These are phyloP conservation scores for Morelia viridis DNA, from an alignment of 2,797 vertebrate genomes.

Conservation along the genomic window DNA sequence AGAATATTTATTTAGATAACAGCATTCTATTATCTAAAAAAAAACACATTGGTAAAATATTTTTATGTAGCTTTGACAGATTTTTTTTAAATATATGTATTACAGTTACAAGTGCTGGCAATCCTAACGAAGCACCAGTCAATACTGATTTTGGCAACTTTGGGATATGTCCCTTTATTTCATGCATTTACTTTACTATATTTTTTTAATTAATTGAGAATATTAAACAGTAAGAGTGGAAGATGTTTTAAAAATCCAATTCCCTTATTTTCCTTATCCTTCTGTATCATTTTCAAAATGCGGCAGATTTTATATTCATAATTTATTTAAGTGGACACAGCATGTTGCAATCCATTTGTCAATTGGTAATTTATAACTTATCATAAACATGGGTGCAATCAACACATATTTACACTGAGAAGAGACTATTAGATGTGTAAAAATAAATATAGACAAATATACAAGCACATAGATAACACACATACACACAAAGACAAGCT, in stretches of 20 bases:
- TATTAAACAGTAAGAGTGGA: not conserved
- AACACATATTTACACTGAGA: constrained; percentile 62
- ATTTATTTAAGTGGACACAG: constrained; percentile 48
- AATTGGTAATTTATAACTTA: constrained; percentile 43
- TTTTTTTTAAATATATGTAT: constrained; percentile 49
- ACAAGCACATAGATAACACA: not conserved
- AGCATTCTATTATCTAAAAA: constrained; percentile 49
- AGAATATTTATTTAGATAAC: constrained; percentile 69
- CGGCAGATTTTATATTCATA: constrained; percentile 47
- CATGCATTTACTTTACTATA: not conserved
- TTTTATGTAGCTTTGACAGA: constrained; percentile 37
- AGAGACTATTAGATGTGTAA: constrained; percentile 46
- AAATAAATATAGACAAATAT: not conserved
- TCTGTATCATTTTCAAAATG: constrained; percentile 56
- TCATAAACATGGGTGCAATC: constrained; percentile 58
- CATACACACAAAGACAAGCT: constrained; percentile 25
- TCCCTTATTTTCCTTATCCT: constrained; percentile 53
- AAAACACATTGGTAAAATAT: constrained; percentile 60
- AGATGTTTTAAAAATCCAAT: not conserved
- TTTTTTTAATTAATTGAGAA: not conserved
- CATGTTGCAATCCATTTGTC: constrained; percentile 46
- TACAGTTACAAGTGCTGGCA: constrained; percentile 43
- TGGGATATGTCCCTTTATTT: constrained; percentile 16
- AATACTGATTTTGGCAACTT: not conserved
- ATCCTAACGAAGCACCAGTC: not conserved